Evolutionary conservation across 2,888 invertebrate species (phyloP).

Genomic region (Drosophila mulleri): DNA sequence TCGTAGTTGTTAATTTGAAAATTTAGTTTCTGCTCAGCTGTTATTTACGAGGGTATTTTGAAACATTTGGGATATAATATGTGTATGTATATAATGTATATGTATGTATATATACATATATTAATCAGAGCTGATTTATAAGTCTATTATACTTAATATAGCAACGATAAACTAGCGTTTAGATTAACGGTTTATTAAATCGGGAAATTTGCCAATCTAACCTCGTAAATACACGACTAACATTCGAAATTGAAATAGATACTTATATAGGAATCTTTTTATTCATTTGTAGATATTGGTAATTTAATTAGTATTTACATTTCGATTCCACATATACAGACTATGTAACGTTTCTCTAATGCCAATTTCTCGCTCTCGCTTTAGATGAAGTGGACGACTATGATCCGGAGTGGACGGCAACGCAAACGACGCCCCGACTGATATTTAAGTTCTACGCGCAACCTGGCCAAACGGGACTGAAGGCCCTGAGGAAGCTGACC

Average conservation of each 20-base stretch:
- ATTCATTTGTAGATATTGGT: no score
- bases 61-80: neutral
- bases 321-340: no score
- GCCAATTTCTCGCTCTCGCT: neutral
- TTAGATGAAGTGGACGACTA: constrained; percentile 60
- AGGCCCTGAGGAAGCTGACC: constrained; percentile 28
- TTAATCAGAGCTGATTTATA: neutral
- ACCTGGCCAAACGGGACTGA: constrained; percentile 41
- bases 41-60: neutral
- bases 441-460: constrained; percentile 59
- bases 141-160: neutral
- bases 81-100: no score
- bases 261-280: no score
- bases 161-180: neutral
- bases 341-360: no score
- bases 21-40: neutral
- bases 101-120: neutral
- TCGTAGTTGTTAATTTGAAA: neutral
- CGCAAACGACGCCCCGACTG: constrained; percentile 43
- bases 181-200: neutral
- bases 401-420: constrained; percentile 67
- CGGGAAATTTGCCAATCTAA: neutral
- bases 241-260: no score
- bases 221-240: no score
- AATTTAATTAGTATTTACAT: no score